Base-by-base conservation (phyloP, 1,140 invertebrate genomes). In the Drosophila repletoides region DNA sequence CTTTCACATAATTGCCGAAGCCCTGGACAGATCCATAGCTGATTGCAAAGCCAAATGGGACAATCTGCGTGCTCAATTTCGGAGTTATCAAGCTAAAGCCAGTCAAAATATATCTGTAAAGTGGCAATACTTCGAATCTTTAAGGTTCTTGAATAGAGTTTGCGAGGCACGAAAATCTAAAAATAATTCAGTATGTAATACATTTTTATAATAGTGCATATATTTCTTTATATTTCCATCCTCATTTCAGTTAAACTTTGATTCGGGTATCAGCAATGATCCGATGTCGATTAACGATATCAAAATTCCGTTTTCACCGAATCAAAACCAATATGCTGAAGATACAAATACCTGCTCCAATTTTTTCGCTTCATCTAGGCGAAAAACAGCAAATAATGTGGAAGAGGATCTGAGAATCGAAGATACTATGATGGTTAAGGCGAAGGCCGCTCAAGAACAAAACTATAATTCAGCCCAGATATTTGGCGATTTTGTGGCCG, bases 11-110 rank as follows among this genome's bases (percentile, higher is more conserved):
- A 40, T 64, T 17, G 55, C 63, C 26, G 46, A 40, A 4, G 21
- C 19, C 0, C 14, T 66, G 21, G 17, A 45, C 26, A 26, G 63
- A 4, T 41, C 55, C 0, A 2, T 28, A 5, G 19, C 15, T 5
- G 63, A 66, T 22, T 66, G 63, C 36, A 66, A 66, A 29, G 36
- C 55, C 7, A 66, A 66, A 10, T 66, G 63, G 63, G 63, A 66
- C 10, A 66, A 66, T 19, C 36, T 66, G 6, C 55, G 63, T 2
- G 55, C 55, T 1, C 63, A 66, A 31, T 66, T 60, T n/a, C 31
- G 63, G 15, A 48, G 55, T 9, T 60, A 49, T 26, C 55, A 66
- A 7, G 38, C 34, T 2, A 66, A 60, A 22, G 55, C 34, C 1
- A 9, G 1, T 5, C 60, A 46, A 19, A 64, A 64, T 14, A 31